Conservation (phyloP, 2,113 vertebrate species). For the Neodon shergylaensis region DNA sequence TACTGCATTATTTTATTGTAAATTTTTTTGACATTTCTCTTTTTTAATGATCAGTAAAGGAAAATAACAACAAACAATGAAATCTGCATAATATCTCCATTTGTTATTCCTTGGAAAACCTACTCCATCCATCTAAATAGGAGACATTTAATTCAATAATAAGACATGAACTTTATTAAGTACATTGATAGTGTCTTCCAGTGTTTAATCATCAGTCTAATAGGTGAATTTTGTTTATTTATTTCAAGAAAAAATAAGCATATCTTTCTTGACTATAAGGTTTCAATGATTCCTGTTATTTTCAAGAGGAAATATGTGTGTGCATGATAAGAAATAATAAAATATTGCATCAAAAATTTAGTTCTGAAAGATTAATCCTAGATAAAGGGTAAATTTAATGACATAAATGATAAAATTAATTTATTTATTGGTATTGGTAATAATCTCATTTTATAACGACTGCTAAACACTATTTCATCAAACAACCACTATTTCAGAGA, state of each 20-base stretch:
- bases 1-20: not conserved
- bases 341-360: not conserved
- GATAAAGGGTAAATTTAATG: not conserved
- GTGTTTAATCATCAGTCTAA: constrained; percentile 12
- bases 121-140: constrained; percentile 30
- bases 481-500: constrained; percentile 27
- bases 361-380: not conserved
- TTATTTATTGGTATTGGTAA: not conserved
- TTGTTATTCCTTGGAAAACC: not conserved
- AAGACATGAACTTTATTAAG: constrained; percentile 59
- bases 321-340: not conserved
- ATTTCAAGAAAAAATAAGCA: not conserved
- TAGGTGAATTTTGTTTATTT: constrained; percentile 41
- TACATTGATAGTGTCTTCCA: constrained; percentile 33
- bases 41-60: not conserved
- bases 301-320: not conserved
- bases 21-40: constrained; percentile 28
- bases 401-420: not conserved
- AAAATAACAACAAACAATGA: not conserved
- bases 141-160: constrained; percentile 44
- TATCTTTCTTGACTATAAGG: constrained; percentile 42
- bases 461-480: constrained; percentile 46
- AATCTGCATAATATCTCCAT: not conserved
- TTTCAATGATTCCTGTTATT: not conserved
- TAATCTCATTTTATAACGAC: constrained; percentile 23